Evolutionary conservation across 2,888 invertebrate species (phyloP), one percentile per base, ranked within the genome.

Genomic region (Microctonus aethiopoides): DNA sequence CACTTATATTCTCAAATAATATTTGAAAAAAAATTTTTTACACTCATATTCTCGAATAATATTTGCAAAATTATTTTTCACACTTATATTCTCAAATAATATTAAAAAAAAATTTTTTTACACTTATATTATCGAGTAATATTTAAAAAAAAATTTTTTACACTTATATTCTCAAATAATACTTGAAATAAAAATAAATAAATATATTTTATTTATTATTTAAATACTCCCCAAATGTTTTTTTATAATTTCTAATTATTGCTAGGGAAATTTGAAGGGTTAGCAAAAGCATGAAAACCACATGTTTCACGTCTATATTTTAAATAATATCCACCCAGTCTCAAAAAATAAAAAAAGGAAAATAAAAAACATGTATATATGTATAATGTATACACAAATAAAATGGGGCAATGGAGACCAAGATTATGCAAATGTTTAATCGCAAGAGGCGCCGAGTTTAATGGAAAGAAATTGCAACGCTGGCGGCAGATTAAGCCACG

Each of bases 391-490:
- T 66, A 66, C 57, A 57, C 36, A 16, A 67, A 67, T 67, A 46
- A 67, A 59, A 67, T 59, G 46, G 36, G 66, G 46, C 46, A 46
- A 46, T 46, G 46, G 46, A 66, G 36, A 57, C 68, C 65, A 68
- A 75, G 85, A 85, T 85, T 84, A 85, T 84, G 85, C 84, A 85
- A 85, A 85, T 85, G 84, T 83, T 84, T 84, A 85, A 84, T 85
- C 83, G 83, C 83, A 78, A 75, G 80, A 80, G 79, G 79, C 79
- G 75, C 75, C 22, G 36, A n/a, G 22, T 78, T 79, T 84, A 85
- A 85, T 84, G 84, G 84, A 81, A 84, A 85, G 85, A 85, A 85
- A 85, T 85, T 85, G 85, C 84, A 83, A 78, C 80, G 83, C 81
- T 81, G 80, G 85, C 84, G 80, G 77, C 79, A 81, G 85, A 85